A percentile compares a stretch with the other conserved stretches of the same genome.
phyloP scores from a whole-genome alignment of 2,113 vertebrate genomes.

The Corythornis madagascariensis region DNA sequence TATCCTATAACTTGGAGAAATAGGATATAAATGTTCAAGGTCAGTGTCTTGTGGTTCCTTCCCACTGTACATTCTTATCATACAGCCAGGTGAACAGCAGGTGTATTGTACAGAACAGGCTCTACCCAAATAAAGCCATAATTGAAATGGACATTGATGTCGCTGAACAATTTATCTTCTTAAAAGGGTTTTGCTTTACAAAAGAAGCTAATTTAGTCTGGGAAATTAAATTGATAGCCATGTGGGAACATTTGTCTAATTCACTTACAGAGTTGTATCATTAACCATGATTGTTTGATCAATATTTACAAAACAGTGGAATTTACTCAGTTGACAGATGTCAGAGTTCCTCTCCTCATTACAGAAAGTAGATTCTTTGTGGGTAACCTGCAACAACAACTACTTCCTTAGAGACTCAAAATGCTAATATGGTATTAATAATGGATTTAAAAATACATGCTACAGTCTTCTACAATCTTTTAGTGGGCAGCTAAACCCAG shows the following conservation, averaged over 20 bases:
- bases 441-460: not conserved
- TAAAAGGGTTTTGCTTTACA: slow-evolving; percentile 59
- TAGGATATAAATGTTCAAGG: not conserved
- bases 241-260: slow-evolving; percentile 68
- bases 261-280: slow-evolving; percentile 69
- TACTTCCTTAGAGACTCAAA: not conserved
- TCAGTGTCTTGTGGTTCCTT: not conserved
- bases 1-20: not conserved
- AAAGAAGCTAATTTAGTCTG: slow-evolving; percentile 62
- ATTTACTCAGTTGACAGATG: slow-evolving; percentile 64
- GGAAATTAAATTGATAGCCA: slow-evolving; percentile 71
- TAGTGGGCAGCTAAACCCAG: not conserved
- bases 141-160: slow-evolving; percentile 60
- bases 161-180: slow-evolving; percentile 65
- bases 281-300: slow-evolving; percentile 72
- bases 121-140: slow-evolving; percentile 3
- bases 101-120: not conserved
- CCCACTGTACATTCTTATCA: not conserved
- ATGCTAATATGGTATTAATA: slow-evolving; percentile 22
- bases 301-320: slow-evolving; percentile 68
- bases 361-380: slow-evolving; percentile 17
- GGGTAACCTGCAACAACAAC: slow-evolving; percentile 12
- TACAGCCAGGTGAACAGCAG: not conserved
- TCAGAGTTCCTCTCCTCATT: slow-evolving; percentile 34
- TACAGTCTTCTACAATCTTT: not conserved